Evolutionary conservation across 1,140 invertebrate genomes (phyloP).

Genomic region (Dendrolimus kikuchii): DNA sequence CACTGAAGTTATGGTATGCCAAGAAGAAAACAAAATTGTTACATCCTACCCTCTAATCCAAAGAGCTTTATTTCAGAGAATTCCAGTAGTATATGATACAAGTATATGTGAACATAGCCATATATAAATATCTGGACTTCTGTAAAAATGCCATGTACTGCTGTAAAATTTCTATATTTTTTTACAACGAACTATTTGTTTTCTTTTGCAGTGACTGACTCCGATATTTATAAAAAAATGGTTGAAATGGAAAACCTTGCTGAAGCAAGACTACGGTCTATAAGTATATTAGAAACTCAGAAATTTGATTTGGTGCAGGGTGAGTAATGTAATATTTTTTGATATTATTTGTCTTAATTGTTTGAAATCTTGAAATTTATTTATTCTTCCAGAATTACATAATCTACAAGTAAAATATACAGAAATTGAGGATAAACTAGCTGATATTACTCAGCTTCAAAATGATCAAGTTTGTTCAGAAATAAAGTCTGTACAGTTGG

Average conservation of each 20-base stretch:
- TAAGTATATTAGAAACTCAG: constrained; percentile 76
- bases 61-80: no score
- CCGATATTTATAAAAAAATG: constrained; percentile 63
- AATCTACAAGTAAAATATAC: constrained; percentile 72
- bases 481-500: constrained; percentile 80
- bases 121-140: no score
- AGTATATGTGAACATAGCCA: no score
- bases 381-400: constrained; percentile 72
- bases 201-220: constrained; percentile 61
- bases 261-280: constrained; percentile 72
- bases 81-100: no score
- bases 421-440: constrained; percentile 75
- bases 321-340: constrained; percentile 21
- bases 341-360: constrained; percentile 14
- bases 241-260: constrained; percentile 69
- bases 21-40: no score
- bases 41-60: no score
- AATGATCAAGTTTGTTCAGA: constrained; percentile 77
- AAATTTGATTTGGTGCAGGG: constrained; percentile 79
- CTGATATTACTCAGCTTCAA: constrained; percentile 73
- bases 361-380: constrained; percentile 7
- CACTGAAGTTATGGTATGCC: no score
- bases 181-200: constrained; percentile 9
- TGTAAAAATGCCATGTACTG: not conserved
- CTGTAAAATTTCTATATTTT: constrained; percentile 3